Evolutionary conservation across 2,888 invertebrate species (phyloP), one percentile per base, ranked within the genome.

Genomic region (Drosophila mimica): DNA sequence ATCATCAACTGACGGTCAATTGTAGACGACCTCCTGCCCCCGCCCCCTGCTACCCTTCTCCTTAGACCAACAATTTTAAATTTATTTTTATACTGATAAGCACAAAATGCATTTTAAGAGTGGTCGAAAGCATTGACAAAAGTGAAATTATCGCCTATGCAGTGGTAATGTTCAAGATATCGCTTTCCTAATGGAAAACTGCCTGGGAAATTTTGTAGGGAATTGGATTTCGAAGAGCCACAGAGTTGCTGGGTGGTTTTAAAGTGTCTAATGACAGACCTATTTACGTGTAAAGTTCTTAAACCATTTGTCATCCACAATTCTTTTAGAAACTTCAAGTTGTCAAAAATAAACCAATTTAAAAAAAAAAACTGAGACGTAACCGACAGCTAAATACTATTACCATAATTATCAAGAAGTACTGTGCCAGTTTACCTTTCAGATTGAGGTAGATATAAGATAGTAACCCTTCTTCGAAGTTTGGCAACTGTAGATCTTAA

Each of bases 1-100:
- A n/a, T n/a, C n/a, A n/a, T n/a, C n/a, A 59, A 48, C 54, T 56
- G 49, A 43, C 59, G 74, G 68, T 74, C 74, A 73, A 81, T 70
- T 61, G 59, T 31, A 25, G 38, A 36, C 33, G 68, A 76, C 54
- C 65, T 30, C 11, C 28, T 30, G 5, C 13, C 9, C 4, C 20
- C 5, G 1, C 11, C 25, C 11, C 8, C 13, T 40, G 43, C 43
- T 11, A 43, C 15, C 8, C 40, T 8, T 3, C 15, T 11, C 57
- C 57, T 30, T 20, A 40, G 9, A 13, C 3, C 3, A 43, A 54
- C 11, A 51, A 51, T 51, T 46, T 56, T 40, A 4, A 11, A 63
- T 34, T 6, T 20, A 20, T 20, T 36, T 48, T 33, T 53, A 53
- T 25, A 25, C 38, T 76, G 81, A 81, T 81, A 76, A 79, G 56